These are phyloP conservation scores for Chiroxiphia lanceolata DNA, from an alignment of 2,797 vertebrate species.

Conservation along the genomic window DNA sequence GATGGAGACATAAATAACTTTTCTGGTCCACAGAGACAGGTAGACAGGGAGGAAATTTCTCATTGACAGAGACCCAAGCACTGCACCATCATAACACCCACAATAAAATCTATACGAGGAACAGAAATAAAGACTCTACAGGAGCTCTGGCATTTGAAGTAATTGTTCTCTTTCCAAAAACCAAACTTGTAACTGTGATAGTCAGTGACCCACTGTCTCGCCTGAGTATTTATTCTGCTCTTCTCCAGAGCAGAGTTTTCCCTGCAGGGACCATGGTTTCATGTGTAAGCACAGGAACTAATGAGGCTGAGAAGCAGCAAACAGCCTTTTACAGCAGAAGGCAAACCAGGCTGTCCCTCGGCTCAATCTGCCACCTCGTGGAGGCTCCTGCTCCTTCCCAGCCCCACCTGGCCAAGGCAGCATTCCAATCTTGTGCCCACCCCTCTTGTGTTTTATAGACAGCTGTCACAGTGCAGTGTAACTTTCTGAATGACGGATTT, in stretches of 20 bases:
- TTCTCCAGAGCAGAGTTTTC: neutral
- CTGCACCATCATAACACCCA: neutral
- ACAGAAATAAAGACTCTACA: neutral
- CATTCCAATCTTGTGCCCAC: neutral
- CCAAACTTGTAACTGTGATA: neutral
- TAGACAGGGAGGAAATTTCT: neutral
- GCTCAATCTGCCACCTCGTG: neutral
- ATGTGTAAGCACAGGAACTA: neutral
- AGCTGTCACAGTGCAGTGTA: neutral
- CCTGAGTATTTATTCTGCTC: neutral
- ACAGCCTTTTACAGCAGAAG: neutral
- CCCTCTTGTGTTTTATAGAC: neutral
- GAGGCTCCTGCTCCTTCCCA: neutral
- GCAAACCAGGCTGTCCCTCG: neutral
- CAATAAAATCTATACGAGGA: neutral
- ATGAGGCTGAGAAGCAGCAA: slow-evolving; percentile 8
- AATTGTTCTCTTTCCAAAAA: neutral
- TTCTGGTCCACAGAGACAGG: neutral
- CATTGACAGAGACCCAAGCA: neutral
- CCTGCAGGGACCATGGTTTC: neutral
- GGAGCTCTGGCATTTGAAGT: neutral
- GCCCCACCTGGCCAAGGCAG: neutral
- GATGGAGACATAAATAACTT: neutral
- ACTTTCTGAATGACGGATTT: neutral
- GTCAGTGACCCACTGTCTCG: fast-evolving